Evolutionary conservation across 37 sponge, comb jelly and placozoan genomes (phyloP).

Genomic region (Mnemiopsis leidyi): DNA sequence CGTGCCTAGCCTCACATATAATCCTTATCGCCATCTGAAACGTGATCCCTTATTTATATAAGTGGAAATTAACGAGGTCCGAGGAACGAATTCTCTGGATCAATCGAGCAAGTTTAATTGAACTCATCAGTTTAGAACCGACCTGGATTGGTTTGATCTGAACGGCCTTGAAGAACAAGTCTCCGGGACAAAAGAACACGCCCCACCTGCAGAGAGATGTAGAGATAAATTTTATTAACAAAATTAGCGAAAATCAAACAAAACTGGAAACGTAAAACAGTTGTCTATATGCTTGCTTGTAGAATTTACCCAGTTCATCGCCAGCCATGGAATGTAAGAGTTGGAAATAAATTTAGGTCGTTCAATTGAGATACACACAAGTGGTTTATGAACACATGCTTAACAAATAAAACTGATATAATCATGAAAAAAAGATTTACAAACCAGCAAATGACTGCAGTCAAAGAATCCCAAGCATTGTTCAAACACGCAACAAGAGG

Average conservation of each 20-base stretch:
- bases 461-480: neutral
- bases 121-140: neutral
- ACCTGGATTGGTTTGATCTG: neutral
- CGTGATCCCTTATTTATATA: neutral
- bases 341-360: too few relatives aligned
- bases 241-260: too few relatives aligned
- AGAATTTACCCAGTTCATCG: neutral
- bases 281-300: too few relatives aligned
- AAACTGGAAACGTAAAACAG: too few relatives aligned
- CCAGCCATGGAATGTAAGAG: too few relatives aligned
- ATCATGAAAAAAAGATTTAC: too few relatives aligned
- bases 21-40: neutral
- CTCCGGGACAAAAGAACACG: constrained; percentile 41
- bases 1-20: constrained; percentile 32
- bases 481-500: constrained; percentile 33
- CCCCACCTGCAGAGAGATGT: too few relatives aligned
- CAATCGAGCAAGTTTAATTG: neutral
- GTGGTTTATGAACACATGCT: too few relatives aligned
- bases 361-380: too few relatives aligned
- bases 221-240: too few relatives aligned
- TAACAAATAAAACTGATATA: too few relatives aligned
- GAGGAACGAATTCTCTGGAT: neutral
- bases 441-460: constrained; percentile 20
- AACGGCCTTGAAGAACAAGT: constrained; percentile 16
- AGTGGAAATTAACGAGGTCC: neutral